Percentiles rank a stretch among this genome's conserved stretches.
Evolutionary conservation across 2,888 invertebrate species (phyloP).

Genomic region (Vanessa cardui): DNA sequence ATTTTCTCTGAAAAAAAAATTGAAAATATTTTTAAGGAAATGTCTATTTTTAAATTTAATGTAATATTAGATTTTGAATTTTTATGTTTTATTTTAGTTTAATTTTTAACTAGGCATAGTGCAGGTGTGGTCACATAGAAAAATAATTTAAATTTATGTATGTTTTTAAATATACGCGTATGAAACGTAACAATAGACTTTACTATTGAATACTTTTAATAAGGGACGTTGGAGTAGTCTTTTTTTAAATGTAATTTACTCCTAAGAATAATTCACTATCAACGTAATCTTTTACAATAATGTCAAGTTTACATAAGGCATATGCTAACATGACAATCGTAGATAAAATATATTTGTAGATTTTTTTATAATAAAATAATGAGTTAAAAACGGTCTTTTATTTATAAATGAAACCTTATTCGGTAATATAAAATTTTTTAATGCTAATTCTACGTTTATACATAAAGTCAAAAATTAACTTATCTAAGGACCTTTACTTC

Average conservation of each 20-base stretch:
- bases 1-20: too few relatives aligned
- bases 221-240: constrained; percentile 14
- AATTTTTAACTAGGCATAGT: not conserved
- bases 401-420: constrained; percentile 1
- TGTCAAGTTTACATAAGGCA: not conserved
- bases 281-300: constrained; percentile 10
- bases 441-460: too few relatives aligned
- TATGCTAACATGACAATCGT: constrained; percentile 20
- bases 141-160: constrained; percentile 8
- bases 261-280: not conserved
- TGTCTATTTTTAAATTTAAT: not conserved
- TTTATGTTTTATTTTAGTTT: constrained; percentile 1
- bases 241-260: constrained; percentile 4
- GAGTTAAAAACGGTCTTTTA: constrained; percentile 17
- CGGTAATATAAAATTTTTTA: too few relatives aligned
- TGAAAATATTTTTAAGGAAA: too few relatives aligned
- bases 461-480: too few relatives aligned
- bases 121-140: constrained; percentile 6
- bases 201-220: constrained; percentile 24
- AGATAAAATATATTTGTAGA: constrained; percentile 20
- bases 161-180: not conserved
- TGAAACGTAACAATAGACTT: constrained; percentile 13
- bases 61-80: not conserved
- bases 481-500: too few relatives aligned
- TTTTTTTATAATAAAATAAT: constrained; percentile 34